Conservation (phyloP, 2,797 vertebrate species). For the Tamandua tetradactyla region DNA sequence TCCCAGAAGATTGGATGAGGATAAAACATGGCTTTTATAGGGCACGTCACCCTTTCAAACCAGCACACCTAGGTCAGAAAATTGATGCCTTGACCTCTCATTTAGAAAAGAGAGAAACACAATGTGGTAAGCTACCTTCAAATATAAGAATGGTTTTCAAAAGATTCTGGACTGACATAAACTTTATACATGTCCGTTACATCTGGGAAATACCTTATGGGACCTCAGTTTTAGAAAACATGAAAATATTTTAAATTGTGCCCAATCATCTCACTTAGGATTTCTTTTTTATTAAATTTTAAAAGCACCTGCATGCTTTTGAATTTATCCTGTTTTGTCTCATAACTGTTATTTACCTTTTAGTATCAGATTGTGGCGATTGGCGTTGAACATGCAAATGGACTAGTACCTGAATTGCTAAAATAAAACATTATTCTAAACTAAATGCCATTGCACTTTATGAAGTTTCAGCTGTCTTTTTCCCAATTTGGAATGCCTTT, state of each 20-base stretch:
- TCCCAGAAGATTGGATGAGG: too few species aligned
- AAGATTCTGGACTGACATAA: background rate
- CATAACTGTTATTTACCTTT: background rate
- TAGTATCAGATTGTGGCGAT: background rate
- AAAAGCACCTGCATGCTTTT: background rate
- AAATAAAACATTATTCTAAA: background rate
- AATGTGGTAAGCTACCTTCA: background rate
- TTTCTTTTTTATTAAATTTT: background rate
- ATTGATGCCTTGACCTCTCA: background rate
- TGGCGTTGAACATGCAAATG: background rate
- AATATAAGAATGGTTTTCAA: background rate
- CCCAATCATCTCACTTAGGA: background rate
- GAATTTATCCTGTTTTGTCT: background rate
- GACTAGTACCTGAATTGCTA: background rate
- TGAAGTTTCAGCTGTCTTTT: background rate
- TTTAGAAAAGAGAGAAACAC: background rate
- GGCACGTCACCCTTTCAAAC: too few species aligned
- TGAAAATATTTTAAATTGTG: background rate
- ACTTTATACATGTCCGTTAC: background rate
- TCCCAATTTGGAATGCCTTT: background rate
- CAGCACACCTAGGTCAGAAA: too few species aligned
- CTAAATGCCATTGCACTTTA: background rate
- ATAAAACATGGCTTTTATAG: too few species aligned
- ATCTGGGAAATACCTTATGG: background rate
- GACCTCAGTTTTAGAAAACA: background rate